Evolutionary conservation across 2,797 vertebrate species (phyloP).

Genomic region (Meda fulgida): DNA sequence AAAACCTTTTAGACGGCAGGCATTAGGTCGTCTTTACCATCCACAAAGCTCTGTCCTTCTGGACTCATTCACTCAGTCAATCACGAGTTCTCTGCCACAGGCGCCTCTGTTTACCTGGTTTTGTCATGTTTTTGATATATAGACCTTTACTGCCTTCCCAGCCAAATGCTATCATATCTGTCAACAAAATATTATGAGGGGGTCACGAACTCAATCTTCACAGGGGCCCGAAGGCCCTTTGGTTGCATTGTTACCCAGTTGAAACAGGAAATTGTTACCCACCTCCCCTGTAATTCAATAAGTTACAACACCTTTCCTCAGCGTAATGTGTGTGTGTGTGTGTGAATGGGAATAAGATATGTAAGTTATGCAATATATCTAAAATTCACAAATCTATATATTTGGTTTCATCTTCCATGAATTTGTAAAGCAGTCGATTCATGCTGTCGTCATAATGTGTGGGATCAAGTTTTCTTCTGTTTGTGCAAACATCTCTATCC

Average conservation of each 20-base stretch:
- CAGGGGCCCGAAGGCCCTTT: constrained; percentile 66
- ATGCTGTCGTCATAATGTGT: neutral
- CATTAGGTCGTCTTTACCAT: constrained; percentile 20
- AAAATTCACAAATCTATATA: neutral
- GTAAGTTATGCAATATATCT: neutral
- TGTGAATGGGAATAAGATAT: neutral
- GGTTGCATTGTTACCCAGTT: constrained; percentile 67
- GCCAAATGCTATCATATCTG: constrained; percentile 77
- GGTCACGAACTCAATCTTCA: constrained; percentile 78
- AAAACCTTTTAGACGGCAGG: neutral
- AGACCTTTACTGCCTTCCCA: constrained; percentile 68
- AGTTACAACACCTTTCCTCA: constrained; percentile 22
- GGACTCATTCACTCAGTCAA: constrained; percentile 30
- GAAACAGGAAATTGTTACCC: constrained; percentile 69
- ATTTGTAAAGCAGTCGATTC: neutral
- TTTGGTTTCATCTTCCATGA: constrained; percentile 1
- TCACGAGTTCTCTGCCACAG: constrained; percentile 26
- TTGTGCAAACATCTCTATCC: neutral
- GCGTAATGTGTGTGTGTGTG: constrained; percentile 24
- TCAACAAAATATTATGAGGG: constrained; percentile 77
- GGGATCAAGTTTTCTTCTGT: neutral
- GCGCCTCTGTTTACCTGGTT: constrained; percentile 32
- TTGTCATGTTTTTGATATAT: constrained; percentile 52
- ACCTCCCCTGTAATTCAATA: constrained; percentile 54
- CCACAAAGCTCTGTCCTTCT: constrained; percentile 40